These are phyloP conservation scores for Porites evermanni DNA, from an alignment of 92 coral and sea anemone species.

Conservation along the genomic window DNA sequence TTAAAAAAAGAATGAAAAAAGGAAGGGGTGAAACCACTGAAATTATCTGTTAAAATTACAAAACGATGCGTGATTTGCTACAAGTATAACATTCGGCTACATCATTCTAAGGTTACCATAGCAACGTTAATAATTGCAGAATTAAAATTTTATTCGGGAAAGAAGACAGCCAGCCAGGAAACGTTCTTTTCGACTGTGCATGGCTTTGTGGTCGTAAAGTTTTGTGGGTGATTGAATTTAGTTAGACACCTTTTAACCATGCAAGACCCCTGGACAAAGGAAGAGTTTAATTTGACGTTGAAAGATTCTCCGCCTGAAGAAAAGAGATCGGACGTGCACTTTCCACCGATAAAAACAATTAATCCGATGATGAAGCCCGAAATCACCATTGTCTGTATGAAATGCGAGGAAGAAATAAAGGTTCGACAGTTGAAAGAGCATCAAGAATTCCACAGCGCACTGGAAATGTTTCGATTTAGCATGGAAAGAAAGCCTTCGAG, in stretches of 20 bases:
- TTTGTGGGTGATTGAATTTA: not conserved
- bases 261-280: conserved; percentile 2
- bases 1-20: too few relatives aligned
- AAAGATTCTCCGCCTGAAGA: not conserved
- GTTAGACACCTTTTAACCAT: not conserved
- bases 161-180: not conserved
- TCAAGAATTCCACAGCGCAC: conserved; percentile 86
- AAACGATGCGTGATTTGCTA: not conserved
- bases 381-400: conserved; percentile 83
- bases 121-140: conserved; percentile 1
- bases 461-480: conserved; percentile 75
- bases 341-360: conserved; percentile 66
- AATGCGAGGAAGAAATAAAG: conserved; percentile 89
- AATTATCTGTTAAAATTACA: not conserved
- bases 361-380: conserved; percentile 52
- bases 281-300: not conserved
- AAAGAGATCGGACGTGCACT: conserved; percentile 23
- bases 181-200: not conserved
- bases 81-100: not conserved
- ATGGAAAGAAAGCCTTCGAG: conserved; percentile 73
- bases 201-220: not conserved
- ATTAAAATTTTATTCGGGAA: not conserved
- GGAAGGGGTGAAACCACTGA: not conserved
- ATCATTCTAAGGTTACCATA: not conserved
- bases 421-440: conserved; percentile 82